Conservation (phyloP, 1,140 invertebrate genomes). For the Akabosia matsudoensis region DNA sequence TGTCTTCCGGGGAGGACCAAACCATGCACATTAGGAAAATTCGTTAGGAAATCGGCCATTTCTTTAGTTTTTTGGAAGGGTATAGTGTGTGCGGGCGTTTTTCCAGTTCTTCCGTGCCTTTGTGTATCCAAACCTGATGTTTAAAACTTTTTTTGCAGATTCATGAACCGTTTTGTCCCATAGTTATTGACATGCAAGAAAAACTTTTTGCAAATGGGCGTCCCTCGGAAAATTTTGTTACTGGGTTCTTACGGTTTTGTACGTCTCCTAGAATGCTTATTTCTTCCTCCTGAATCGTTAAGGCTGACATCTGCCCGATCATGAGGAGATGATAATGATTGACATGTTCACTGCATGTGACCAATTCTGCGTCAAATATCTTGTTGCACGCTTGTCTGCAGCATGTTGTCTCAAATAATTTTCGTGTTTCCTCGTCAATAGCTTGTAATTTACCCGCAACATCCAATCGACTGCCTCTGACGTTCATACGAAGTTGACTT, state of each 20-base stretch:
- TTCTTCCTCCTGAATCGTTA: neutral
- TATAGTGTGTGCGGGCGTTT: neutral
- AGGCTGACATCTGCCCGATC: too few species aligned
- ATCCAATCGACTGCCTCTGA: too few species aligned
- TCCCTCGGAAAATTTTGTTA: neutral
- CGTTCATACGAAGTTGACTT: too few species aligned
- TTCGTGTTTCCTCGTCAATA: too few species aligned
- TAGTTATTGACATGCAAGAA: neutral
- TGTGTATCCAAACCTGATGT: neutral
- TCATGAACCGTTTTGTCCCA: neutral
- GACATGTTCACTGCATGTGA: too few species aligned
- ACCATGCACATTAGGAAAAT: neutral
- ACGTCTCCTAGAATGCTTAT: neutral
- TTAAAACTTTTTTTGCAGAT: neutral
- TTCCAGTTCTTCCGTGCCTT: neutral
- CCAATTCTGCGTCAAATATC: too few species aligned
- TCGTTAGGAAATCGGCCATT: neutral
- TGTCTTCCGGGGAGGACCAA: neutral
- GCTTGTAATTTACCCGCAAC: too few species aligned
- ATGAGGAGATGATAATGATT: too few species aligned
- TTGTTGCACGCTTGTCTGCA: too few species aligned
- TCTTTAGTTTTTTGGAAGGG: neutral
- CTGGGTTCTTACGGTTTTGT: neutral
- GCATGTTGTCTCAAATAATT: too few species aligned
- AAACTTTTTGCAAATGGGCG: neutral